Base-by-base conservation (phyloP, 2,113 vertebrate genomes). In the Sapayoa aenigma region DNA sequence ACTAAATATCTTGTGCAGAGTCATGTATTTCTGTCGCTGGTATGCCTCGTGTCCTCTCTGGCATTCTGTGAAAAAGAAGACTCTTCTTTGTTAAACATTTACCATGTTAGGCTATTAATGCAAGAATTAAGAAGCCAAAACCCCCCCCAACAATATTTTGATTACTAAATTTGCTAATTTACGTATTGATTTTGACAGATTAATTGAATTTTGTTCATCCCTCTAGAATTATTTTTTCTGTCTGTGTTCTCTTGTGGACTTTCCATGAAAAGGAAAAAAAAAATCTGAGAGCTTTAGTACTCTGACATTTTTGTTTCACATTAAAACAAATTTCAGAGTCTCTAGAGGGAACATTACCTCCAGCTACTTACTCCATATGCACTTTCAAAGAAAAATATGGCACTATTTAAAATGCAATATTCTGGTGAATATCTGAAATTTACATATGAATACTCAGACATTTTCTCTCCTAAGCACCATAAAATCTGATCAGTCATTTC, bases 401-500 rank as follows among this genome's bases (percentile, higher is more conserved):
- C 31, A 89, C 85, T 79, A 85, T 62, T 95, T 96, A 93, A 96
- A 95, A 97, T 93, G 72, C 69, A 92, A 92, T 81, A 87, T 96
- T 94, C 59, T 90, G 85, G 69, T 74, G 93, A 94, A 84, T 92
- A 88, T 95, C 72, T 82, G 55, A 94, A 60, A 96, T 97, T 96
- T 96, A 94, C 93, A 94, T 95, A 85, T 90, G 92, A 97, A 95
- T 93, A 89, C 79, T 71, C 67, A 65, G 84, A 92, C 87, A 81
- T 96, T 96, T 92, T 96, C 79, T 69, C 69, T 95, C 58, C 63
- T 74, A 83, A 95, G 84, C 69, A 85, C 53, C 91, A 91, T 90
- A 90, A 96, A 95, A 88, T 94, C 62, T 90, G 82, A 95, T 94
- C 92, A 95, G 73, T 95, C 86, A 92, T 92, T 96, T 91, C 85